A percentile compares a stretch with the other conserved stretches of the same genome.
Conservation (phyloP, 1,140 invertebrate genomes). For the Drosophila nikananu region DNA sequence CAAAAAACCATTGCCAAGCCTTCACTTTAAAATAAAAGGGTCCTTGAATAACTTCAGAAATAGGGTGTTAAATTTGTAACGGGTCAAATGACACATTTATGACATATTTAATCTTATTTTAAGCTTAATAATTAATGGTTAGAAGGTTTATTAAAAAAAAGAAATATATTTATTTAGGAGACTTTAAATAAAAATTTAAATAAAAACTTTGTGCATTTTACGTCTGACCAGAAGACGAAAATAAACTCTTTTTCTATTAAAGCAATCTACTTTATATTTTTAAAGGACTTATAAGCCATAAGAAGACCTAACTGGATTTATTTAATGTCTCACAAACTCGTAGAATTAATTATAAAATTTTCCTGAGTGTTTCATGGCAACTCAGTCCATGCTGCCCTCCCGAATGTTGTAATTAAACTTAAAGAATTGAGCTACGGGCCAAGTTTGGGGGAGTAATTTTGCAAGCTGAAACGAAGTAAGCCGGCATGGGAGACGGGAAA, state of each 20-base stretch:
- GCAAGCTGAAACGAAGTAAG: slow-evolving; percentile 10
- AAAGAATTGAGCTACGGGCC: slow-evolving; percentile 60
- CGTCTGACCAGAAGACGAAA: too few relatives aligned
- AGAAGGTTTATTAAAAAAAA: too few relatives aligned
- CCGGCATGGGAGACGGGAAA: slow-evolving; percentile 24
- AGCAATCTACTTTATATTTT: not conserved
- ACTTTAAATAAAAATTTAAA: too few relatives aligned
- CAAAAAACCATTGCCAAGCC: not conserved
- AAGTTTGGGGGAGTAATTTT: slow-evolving; percentile 50
- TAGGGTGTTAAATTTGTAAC: not conserved
- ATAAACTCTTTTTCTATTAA: too few relatives aligned
- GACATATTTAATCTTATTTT: too few relatives aligned
- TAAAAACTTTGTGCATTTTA: too few relatives aligned
- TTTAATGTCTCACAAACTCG: not conserved
- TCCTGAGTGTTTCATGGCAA: slow-evolving; percentile 6
- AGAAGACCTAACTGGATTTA: not conserved
- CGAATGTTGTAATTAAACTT: slow-evolving; percentile 78
- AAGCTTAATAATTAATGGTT: too few relatives aligned
- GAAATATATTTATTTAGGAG: too few relatives aligned
- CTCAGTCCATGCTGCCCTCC: not conserved
- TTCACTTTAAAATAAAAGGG: slow-evolving; percentile 11
- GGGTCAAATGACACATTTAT: too few relatives aligned
- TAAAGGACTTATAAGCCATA: not conserved
- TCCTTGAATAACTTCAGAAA: not conserved
- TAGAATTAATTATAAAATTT: slow-evolving; percentile 12